Evolutionary conservation across 2,888 invertebrate species (phyloP).

Genomic region (Hirudinaria manillensis): DNA sequence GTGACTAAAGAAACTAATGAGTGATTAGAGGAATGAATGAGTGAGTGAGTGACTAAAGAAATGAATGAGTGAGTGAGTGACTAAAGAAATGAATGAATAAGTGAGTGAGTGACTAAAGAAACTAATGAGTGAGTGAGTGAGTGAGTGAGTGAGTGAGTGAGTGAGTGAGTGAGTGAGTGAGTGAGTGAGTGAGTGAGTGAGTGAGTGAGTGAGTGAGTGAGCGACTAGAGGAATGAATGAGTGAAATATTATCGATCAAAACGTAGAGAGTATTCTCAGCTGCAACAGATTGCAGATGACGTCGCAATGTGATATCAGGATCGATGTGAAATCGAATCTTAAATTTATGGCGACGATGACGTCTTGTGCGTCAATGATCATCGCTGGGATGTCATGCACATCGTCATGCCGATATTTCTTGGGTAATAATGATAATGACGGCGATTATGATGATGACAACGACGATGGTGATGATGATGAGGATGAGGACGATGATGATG

Average conservation of each 20-base stretch:
- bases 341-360: slow-evolving; percentile 21
- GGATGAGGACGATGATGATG: slow-evolving; percentile 14
- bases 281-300: slow-evolving; percentile 1
- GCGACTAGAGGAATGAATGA: too few species aligned
- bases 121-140: too few species aligned
- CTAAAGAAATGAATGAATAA: too few species aligned
- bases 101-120: too few species aligned
- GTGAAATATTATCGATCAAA: neutral
- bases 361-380: neutral
- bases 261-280: neutral
- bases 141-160: too few species aligned
- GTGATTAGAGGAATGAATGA: too few species aligned
- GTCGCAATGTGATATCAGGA: neutral
- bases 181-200: neutral
- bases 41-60: too few species aligned
- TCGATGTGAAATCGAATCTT: neutral
- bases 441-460: slow-evolving; percentile 30
- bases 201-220: too few species aligned
- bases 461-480: slow-evolving; percentile 10
- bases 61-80: too few species aligned
- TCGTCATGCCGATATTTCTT: too few species aligned
- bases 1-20: too few species aligned
- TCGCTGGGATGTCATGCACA: neutral
- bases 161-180: too few species aligned
- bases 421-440: slow-evolving; percentile 30